Evolutionary conservation across 2,113 vertebrate genomes (phyloP), one percentile per base, ranked within the genome.

Genomic region (Mormyrus iriodes): DNA sequence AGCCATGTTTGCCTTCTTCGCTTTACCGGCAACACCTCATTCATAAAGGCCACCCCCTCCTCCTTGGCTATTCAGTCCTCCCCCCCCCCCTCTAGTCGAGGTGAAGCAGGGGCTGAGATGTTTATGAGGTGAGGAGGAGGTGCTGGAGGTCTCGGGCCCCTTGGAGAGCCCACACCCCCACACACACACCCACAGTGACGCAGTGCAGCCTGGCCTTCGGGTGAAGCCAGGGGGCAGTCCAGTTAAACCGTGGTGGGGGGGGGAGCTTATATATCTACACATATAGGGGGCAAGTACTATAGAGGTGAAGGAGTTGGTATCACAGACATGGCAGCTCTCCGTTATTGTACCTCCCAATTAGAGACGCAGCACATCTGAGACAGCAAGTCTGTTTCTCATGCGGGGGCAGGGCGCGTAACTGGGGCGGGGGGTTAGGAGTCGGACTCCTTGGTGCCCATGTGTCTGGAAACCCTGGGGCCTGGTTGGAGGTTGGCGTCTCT

Each of bases 41-140:
- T 92, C 93, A 93, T 91, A 48, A 53, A 86, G 51, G 55, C 79
- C 76, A 12, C 83, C 51, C 73, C 91, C 82, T 86, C 84, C 89
- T 79, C 90, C 87, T 73, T 88, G 91, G 93, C 55, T 2, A 19
- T 3, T 90, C 91, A 91, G 92, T 24, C 44, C 2, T 93, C 92
- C 87, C 89, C 55, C 92, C 90, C 87, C 91, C 93, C 92, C 92
- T 91, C 93, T 93, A 94, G 94, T 92, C 92, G 89, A 93, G 94
- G 95, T 95, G 94, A 92, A 90, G 87, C 91, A 90, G 93, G 93
- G 93, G 93, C 93, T 69, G 92, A 94, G 95, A 94, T 92, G 90
- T 96, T 95, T 95, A 95, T 94, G 94, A 95, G 94, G 93, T 95
- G 94, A 91, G 93, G 92, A 94, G 94, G 94, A 95, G 94, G 17